These are phyloP conservation scores for Drosophila azteca DNA, from an alignment of 1,140 invertebrate genomes.

Conservation along the genomic window DNA sequence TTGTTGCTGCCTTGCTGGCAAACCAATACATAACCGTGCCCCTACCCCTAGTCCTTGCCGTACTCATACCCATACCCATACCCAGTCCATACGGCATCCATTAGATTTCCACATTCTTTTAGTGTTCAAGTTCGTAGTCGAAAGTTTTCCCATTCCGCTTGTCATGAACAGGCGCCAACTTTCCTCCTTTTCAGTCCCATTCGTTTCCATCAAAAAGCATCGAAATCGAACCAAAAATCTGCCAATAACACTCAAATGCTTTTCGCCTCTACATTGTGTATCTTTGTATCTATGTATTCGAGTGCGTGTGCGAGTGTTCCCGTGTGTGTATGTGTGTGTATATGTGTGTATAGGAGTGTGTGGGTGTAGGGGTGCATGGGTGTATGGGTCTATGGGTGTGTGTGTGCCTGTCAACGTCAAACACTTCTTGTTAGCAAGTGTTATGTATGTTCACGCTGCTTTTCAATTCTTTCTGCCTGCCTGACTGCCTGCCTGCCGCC, in stretches of 20 bases:
- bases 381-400: background rate
- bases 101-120: background rate
- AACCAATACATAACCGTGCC: too few relatives aligned
- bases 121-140: background rate
- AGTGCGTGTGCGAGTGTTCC: constrained; percentile 1
- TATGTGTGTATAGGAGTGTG: constrained; percentile 3
- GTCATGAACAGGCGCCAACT: constrained; percentile 26
- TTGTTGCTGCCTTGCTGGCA: background rate
- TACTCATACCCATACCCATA: too few relatives aligned
- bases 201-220: constrained; percentile 22
- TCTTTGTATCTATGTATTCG: constrained; percentile 8
- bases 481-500: background rate
- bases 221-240: constrained; percentile 45
- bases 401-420: constrained; percentile 49
- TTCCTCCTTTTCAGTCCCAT: background rate
- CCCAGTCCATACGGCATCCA: background rate
- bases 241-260: constrained; percentile 54
- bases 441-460: constrained; percentile 44
- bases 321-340: constrained; percentile 13
- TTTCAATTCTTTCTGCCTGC: constrained; percentile 37
- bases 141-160: constrained; percentile 12
- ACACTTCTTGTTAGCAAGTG: constrained; percentile 67
- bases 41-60: too few relatives aligned
- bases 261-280: constrained; percentile 16
- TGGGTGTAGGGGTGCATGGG: constrained; percentile 5